A percentile compares a stretch with the other conserved stretches of the same genome.
phyloP scores from a whole-genome alignment of 2,113 vertebrate species.

The Dasyprocta punctata region DNA sequence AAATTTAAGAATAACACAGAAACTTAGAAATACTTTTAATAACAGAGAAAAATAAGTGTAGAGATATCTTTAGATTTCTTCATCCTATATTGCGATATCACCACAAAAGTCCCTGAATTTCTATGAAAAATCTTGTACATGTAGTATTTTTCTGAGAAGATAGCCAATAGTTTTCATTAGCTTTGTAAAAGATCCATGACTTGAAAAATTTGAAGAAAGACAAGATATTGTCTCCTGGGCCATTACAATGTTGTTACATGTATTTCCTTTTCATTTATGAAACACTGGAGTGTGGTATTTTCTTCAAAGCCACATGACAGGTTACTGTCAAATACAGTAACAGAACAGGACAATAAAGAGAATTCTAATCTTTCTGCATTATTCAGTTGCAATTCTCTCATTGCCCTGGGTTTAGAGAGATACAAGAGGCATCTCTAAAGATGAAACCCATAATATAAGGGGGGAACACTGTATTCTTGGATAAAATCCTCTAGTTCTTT shows the following conservation, averaged over 20 bases:
- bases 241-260: slow-evolving; percentile 34
- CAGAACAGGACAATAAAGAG: slow-evolving; percentile 44
- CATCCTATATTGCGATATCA: neutral
- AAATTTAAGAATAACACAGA: neutral
- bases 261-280: slow-evolving; percentile 36
- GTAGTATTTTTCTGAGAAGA: neutral
- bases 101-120: slow-evolving; percentile 19
- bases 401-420: slow-evolving; percentile 9
- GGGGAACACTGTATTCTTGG: neutral
- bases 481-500: slow-evolving; percentile 11
- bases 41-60: neutral
- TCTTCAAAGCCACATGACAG: slow-evolving; percentile 3
- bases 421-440: slow-evolving; percentile 2
- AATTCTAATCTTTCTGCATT: slow-evolving; percentile 24
- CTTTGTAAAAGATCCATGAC: slow-evolving; percentile 24
- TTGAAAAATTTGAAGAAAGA: slow-evolving; percentile 18
- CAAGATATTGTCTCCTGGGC: slow-evolving; percentile 6
- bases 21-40: slow-evolving; percentile 29
- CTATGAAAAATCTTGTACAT: neutral
- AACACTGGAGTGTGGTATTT: neutral
- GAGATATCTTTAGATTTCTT: slow-evolving; percentile 35
- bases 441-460: slow-evolving; percentile 19
- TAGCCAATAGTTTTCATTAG: neutral
- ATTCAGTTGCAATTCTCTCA: slow-evolving; percentile 47
- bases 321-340: slow-evolving; percentile 20